A percentile compares a stretch with the other conserved stretches of the same genome.
Conservation (phyloP, 2,113 vertebrate species). For the Amblyopsis rosae region DNA sequence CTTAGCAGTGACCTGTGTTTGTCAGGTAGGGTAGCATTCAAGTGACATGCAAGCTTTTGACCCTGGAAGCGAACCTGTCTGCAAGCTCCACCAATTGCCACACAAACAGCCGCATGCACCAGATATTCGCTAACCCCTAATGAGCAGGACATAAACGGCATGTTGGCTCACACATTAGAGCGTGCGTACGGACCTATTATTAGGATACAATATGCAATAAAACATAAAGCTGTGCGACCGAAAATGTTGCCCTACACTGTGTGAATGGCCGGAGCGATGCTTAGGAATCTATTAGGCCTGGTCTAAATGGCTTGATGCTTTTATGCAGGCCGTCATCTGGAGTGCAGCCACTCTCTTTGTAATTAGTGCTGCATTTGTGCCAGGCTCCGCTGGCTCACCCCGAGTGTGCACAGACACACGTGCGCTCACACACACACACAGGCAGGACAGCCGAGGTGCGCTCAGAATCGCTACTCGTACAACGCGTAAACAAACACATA, state of each 20-base stretch:
- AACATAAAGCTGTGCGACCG: constrained; percentile 49
- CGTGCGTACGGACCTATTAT: constrained; percentile 52
- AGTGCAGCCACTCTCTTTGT: constrained; percentile 87
- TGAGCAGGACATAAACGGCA: constrained; percentile 33
- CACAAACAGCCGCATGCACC: constrained; percentile 7
- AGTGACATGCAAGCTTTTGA: neutral
- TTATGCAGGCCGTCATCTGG: constrained; percentile 64
- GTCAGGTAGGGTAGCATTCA: too few relatives aligned
- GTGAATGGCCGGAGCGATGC: constrained; percentile 51
- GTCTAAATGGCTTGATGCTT: constrained; percentile 72
- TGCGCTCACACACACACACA: neutral
- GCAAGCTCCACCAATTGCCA: neutral
- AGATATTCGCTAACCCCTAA: constrained; percentile 26
- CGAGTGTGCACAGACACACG: constrained; percentile 24
- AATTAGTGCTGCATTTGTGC: constrained; percentile 85
- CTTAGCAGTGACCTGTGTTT: too few relatives aligned
- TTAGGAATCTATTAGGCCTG: constrained; percentile 70
- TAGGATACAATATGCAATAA: constrained; percentile 67
- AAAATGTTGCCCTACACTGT: constrained; percentile 59
- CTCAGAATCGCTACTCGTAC: neutral
- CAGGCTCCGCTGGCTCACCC: constrained; percentile 60
- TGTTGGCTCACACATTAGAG: constrained; percentile 40
- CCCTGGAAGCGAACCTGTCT: neutral
- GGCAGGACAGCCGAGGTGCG: neutral
- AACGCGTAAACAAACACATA: neutral